Evolutionary conservation across 92 coral and sea anemone genomes (phyloP), one percentile per base, ranked within the genome.

Genomic region (Heliopora coerulea): DNA sequence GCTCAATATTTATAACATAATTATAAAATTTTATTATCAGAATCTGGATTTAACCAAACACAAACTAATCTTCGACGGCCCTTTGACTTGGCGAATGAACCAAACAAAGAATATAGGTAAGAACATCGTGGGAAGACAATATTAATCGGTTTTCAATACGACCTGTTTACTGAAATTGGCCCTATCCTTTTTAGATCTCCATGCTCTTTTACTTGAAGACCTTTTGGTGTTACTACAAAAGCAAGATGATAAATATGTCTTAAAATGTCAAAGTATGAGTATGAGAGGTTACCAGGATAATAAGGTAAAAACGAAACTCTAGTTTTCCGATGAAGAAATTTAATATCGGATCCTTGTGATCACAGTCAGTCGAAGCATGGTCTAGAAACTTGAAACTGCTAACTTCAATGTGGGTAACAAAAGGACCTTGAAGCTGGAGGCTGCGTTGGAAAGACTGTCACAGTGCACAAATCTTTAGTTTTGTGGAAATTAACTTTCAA

Each of bases 81-180:
- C 96, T 21, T 82, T 95, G 19, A 90, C 97, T 25, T 95, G 99
- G 99, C 82, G 96, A 83, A 95, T 95, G 70, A 95, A 90, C 75
- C 87, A 96, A 76, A 95, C 96, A 9, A 95, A 95, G 70, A 86
- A 88, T 14, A 82, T 95, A 61, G 99, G 99, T 95, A 83, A 62
- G 73, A 58, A 56, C 49, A 17, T 57, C 14, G 4, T 41, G 8
- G 26, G 1, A 32, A 58, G 26, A 54, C 30, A 39, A 39, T 63
- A 12, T n/a, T 3, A 28, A 31, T 10, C 35, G 26, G 17, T 27
- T 54, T 54, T 32, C 42, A n/a, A 3, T 1, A 29, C 10, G 50
- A 13, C 49, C 39, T 34, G 41, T 46, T 52, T 18, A 57, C 21
- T 59, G 30, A 27, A 2, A 17, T 24, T 32, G 52, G 29, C 8